Evolutionary conservation across 2,888 invertebrate genomes (phyloP), one percentile per base, ranked within the genome.

Genomic region (Scelioninae gen. 1): DNA sequence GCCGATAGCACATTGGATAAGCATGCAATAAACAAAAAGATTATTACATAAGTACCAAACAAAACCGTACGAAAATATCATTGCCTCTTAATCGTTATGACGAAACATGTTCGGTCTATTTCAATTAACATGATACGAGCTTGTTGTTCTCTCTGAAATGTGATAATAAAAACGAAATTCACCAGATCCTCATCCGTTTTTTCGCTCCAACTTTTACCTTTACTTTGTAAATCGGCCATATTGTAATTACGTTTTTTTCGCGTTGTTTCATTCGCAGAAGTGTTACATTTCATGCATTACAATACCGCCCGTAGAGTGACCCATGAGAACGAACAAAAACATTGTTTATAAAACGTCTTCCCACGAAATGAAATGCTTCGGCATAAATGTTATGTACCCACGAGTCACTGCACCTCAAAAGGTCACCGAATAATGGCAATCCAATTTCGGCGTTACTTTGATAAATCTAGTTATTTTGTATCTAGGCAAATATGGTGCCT

Each of bases 351-450:
- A 53, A 38, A 84, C 81, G 81, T 78, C 84, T 84, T 84, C 84
- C 84, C 84, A 84, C 84, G 84, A 75, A 23, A 63, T 23, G 55
- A 62, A 74, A 62, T 40, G 49, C 71, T 65, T 76, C 32, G 68
- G 66, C 34, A 76, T 75, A 84, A 84, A 84, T 78, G 82, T 66
- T 79, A 82, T 71, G 68, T 76, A 82, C 84, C 62, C 82, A 84
- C 78, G 84, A 72, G 75, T 45, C 40, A 72, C 65, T 62, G 53
- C 68, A 68, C 65, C 74, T 65, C 56, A 60, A 84, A 84, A 84
- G 84, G 84, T 84, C 78, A 84, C 71, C 66, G 76, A 76, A 79
- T 82, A 82, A 82, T 76, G 29, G 49, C 82, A 82, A 77, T 66
- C 63, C 53, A 66, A 76, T 81, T 75, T 69, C 63, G 80, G 60